These are phyloP conservation scores for Anisognathus igniventris DNA, from an alignment of 2,797 vertebrate species.

Conservation along the genomic window DNA sequence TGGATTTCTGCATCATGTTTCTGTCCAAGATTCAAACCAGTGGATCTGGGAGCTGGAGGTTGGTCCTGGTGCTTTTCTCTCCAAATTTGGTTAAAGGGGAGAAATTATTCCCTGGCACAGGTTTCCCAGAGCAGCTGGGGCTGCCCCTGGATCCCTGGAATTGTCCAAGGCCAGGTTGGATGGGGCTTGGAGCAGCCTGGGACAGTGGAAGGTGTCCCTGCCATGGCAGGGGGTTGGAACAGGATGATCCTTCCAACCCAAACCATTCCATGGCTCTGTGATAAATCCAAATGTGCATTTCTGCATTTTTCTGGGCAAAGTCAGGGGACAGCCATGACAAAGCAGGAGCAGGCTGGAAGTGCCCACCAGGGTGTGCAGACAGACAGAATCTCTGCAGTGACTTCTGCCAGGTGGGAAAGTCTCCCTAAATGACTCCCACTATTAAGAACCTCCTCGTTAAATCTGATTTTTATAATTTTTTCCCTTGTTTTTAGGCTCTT, in stretches of 20 bases:
- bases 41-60: background rate
- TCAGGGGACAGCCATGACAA: background rate
- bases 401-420: background rate
- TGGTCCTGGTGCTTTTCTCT: background rate
- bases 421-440: background rate
- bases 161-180: background rate
- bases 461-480: background rate
- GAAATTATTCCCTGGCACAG: background rate
- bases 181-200: fast-evolving
- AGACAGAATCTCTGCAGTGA: background rate
- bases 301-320: background rate
- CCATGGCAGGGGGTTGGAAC: background rate
- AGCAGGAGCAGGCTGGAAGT: background rate
- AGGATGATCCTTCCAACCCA: background rate
- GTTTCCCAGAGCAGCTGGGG: fast-evolving
- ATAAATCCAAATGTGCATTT: background rate
- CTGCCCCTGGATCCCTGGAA: background rate
- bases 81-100: background rate
- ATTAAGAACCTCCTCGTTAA: background rate
- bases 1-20: background rate
- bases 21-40: background rate
- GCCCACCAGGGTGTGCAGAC: background rate
- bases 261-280: background rate
- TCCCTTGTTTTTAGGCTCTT: background rate
- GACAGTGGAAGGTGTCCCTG: fast-evolving